Evolutionary conservation across 2,113 vertebrate genomes (phyloP), one percentile per base, ranked within the genome.

Genomic region (Microcebus jonahi): DNA sequence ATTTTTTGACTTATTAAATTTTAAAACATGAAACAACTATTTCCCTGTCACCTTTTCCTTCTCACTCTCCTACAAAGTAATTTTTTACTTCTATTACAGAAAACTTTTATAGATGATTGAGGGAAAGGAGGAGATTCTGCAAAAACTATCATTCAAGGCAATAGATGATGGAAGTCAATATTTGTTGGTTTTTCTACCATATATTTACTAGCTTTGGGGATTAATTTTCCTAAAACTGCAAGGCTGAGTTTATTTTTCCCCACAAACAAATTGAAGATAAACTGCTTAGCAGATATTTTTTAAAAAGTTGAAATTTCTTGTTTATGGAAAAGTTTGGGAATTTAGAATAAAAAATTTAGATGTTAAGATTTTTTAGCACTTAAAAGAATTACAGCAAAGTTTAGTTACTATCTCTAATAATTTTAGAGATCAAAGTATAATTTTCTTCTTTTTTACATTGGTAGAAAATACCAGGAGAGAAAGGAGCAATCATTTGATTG

Each of bases 381-480:
- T 83, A 65, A 0, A 90, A 88, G 61, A 94, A 80, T 88, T 88
- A 71, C 2, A 93, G 39, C 23, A 45, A 82, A 61, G 55, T 92
- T 91, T 73, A 90, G 39, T 73, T 95, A 53, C 57, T 95, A 20
- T 94, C 39, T 87, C 48, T 87, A 82, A 87, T 92, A 82, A 59
- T 93, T 61, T 88, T 70, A 50, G 29, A 94, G 81, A 87, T 77
- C 88, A 94, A 93, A 94, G 42, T 67, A 53, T 93, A 71, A 31
- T 77, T 95, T 97, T 90, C 36, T 87, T 88, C 11, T 77, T 96
- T 88, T 95, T 39, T 65, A 63, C 45, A 45, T 42, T 85, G 82
- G 67, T 91, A 85, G 45, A 93, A 96, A 96, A 85, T 96, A 95
- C 45, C 63, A 92, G n/a, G 61, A 93, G n/a, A 97, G 45, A 93